Evolutionary conservation across 2,113 vertebrate species (phyloP).

Genomic region (Diglossa brunneiventris): DNA sequence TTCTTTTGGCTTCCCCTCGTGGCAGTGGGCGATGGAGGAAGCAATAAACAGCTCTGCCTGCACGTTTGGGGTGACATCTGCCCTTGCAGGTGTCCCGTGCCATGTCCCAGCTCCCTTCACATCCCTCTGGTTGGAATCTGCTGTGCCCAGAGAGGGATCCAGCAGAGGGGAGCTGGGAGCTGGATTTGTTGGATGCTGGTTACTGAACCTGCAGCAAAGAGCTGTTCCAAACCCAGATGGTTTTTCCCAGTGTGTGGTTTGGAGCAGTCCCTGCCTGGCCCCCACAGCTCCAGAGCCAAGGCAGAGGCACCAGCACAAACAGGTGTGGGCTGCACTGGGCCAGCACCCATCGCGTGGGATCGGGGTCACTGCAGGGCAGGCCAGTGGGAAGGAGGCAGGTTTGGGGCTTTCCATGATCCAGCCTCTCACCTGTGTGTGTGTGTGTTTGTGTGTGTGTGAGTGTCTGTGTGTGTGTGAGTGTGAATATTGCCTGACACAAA

Average conservation of each 20-base stretch:
- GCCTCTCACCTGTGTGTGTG: background rate
- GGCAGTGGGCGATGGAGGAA: background rate
- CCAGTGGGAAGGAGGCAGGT: background rate
- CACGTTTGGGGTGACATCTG: background rate
- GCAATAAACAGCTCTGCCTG: background rate
- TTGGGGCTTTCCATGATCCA: background rate
- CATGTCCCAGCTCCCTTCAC: background rate
- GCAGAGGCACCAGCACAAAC: slow-evolving; percentile 26
- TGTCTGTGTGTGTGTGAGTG: background rate
- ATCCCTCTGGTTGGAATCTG: background rate
- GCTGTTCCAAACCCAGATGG: background rate
- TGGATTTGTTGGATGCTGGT: background rate
- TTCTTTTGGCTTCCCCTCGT: background rate
- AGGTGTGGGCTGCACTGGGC: slow-evolving; percentile 11
- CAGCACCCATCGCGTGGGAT: background rate
- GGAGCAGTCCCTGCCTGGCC: background rate
- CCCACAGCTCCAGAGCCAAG: background rate
- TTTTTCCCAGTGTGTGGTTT: background rate
- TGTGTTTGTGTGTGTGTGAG: background rate
- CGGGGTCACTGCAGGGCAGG: background rate
- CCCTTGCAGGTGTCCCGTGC: background rate
- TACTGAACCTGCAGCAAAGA: background rate
- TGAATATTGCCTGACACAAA: background rate
- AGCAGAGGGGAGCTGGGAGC: background rate
- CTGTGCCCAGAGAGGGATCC: background rate